Evolutionary conservation across 2,888 invertebrate genomes (phyloP), one percentile per base, ranked within the genome.

Genomic region (Pteria penguin): DNA sequence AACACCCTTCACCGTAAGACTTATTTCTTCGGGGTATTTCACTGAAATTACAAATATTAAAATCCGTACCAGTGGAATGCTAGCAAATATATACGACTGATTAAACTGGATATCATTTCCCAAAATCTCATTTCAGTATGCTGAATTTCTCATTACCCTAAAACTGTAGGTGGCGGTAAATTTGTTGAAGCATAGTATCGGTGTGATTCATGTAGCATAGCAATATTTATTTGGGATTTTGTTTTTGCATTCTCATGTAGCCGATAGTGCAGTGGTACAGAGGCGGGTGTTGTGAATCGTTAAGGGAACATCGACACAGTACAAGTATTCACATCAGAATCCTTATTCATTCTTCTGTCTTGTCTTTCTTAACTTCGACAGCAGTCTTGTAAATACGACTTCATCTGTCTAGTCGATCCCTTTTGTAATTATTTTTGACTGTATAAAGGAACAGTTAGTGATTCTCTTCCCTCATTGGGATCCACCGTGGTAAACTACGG

Each of bases 81-180:
- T 14, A 57, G 24, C 55, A 33, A 68, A 68, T 57, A 57, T n/a
- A 68, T 27, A 68, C 54, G 68, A 55, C 32, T 57, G 68, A 68
- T 68, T 68, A 57, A 68, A 55, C 68, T 8, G 52, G 22, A 33
- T 26, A 32, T 29, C 68, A 33, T 31, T 57, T 57, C 22, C 57
- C 32, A 32, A 68, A 61, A 68, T 68, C 68, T 57, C 32, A 57
- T 57, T 57, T n/a, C 22, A 57, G 22, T 68, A 52, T 55, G n/a
- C 57, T n/a, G 57, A 55, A 68, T 68, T 68, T 68, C 68, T 68
- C 68, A 68, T 68, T 68, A 68, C n/a, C 18, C 57, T 54, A 33
- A 55, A 33, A 68, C 68, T 68, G 29, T 55, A 33, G 68, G 68
- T 57, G 57, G 58, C 33, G 26, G 57, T 22, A 32, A 32, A 52